A percentile compares a stretch with the other conserved stretches of the same genome.
Evolutionary conservation across 2,113 vertebrate species (phyloP).

Genomic region (Macquaria ambigua): DNA sequence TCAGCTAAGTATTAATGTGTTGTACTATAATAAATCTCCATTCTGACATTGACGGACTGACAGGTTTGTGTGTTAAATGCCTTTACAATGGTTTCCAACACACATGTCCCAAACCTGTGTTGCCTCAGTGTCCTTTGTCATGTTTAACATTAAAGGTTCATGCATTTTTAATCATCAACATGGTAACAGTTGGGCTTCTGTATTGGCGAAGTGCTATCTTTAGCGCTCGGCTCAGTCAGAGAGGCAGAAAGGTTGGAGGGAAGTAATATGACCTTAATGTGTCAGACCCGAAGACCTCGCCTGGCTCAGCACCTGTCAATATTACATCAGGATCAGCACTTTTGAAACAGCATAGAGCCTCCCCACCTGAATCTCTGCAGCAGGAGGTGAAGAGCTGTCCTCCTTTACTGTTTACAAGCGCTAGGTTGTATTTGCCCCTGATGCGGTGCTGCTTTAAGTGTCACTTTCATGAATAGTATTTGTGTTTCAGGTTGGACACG

Average conservation of each 20-base stretch:
- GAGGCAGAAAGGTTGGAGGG: slow-evolving; percentile 43
- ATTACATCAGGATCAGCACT: slow-evolving; percentile 77
- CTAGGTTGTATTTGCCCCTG: background rate
- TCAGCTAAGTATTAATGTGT: background rate
- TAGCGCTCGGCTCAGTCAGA: slow-evolving; percentile 57
- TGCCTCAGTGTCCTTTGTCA: slow-evolving; percentile 60
- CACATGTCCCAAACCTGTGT: background rate
- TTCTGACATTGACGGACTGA: background rate
- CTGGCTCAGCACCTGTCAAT: slow-evolving; percentile 76
- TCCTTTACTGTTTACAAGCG: slow-evolving; percentile 35
- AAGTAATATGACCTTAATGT: slow-evolving; percentile 83
- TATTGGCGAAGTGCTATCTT: slow-evolving; percentile 73
- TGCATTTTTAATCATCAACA: slow-evolving; percentile 79
- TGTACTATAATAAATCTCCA: background rate
- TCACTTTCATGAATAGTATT: slow-evolving; percentile 28
- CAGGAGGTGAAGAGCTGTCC: slow-evolving; percentile 27
- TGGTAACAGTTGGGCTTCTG: slow-evolving; percentile 25
- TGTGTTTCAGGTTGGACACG: slow-evolving; percentile 19
- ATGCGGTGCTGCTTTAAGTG: slow-evolving; percentile 17
- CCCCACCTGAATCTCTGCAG: slow-evolving; percentile 31
- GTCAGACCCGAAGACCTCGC: slow-evolving; percentile 69
- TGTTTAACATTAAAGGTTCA: slow-evolving; percentile 80
- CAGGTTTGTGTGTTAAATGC: background rate
- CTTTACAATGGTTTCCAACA: background rate
- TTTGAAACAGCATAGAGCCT: slow-evolving; percentile 30